Base-by-base conservation (phyloP, 2,113 vertebrate genomes). In the Apus apus region DNA sequence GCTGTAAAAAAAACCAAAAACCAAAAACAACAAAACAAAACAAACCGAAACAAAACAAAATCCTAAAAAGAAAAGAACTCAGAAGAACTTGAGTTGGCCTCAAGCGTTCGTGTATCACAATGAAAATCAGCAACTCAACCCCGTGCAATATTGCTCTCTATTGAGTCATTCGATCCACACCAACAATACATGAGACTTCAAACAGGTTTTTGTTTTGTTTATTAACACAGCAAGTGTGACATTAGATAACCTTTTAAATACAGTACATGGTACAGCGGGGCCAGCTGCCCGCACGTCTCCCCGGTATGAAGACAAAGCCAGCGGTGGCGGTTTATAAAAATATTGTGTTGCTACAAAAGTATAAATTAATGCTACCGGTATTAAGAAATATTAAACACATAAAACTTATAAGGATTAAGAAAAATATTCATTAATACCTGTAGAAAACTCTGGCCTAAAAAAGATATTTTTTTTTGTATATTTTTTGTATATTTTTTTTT, bases 261-360 rank as follows among this genome's bases (percentile, higher is more conserved):
- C 98, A 99, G 99, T 99, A 99, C 98, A 98, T 98, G 98, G 98
- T 98, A 98, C 98, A 98, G 95, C 98, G 97, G 98, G 98, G 98
- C 97, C 96, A 95, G 97, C 96, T 97, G 98, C 98, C 98, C 97
- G 97, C 87, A 97, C 98, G 97, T 93, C 97, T 98, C 97, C 96
- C 97, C 98, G 92, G 97, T 96, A 95, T 98, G 98, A 98, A 97
- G 98, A 97, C 97, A 98, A 98, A 98, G 98, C 98, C 98, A 98
- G 98, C 97, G 98, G 98, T 97, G 98, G 98, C 98, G 96, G 98
- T 98, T 98, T 99, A 99, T 99, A 99, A 99, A 99, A 99, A 99
- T 99, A 99, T 98, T 99, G 98, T 98, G 99, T 99, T 98, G 99
- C 99, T 99, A 99, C 98, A 99, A 99, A 99, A 99, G 99, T 99